Evolutionary conservation across 2,113 vertebrate genomes (phyloP).

Genomic region (Ailuropoda melanoleuca): DNA sequence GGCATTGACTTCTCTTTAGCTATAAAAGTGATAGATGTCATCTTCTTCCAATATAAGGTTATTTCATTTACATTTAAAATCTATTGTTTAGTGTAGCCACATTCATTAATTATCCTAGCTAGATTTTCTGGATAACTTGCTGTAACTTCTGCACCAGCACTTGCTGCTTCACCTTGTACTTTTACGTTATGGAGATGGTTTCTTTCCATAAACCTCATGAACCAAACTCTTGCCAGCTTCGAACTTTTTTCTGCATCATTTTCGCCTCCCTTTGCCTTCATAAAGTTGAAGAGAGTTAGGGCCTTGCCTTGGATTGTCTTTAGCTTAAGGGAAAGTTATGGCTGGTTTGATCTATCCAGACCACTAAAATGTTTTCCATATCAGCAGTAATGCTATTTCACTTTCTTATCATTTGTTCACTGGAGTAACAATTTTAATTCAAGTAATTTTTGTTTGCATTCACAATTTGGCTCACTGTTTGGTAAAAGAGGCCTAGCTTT

Average conservation of each 20-base stretch:
- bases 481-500: background rate
- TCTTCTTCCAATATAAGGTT: background rate
- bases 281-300: background rate
- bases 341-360: background rate
- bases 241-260: background rate
- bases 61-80: background rate
- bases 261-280: background rate
- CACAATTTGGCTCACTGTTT: background rate
- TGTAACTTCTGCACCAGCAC: background rate
- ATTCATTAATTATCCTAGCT: background rate
- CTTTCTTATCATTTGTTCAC: background rate
- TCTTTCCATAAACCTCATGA: background rate
- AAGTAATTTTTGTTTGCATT: background rate
- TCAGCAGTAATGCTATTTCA: background rate
- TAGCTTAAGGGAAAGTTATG: background rate
- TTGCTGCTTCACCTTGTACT: background rate
- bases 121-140: background rate
- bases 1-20: background rate
- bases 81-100: background rate
- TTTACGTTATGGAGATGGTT: background rate
- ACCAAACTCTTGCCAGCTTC: background rate
- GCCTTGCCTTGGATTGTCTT: background rate
- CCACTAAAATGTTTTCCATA: background rate
- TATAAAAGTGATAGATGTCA: background rate
- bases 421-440: background rate